Base-by-base conservation (phyloP, 1,140 invertebrate genomes). In the Sycophaga agraensis region DNA sequence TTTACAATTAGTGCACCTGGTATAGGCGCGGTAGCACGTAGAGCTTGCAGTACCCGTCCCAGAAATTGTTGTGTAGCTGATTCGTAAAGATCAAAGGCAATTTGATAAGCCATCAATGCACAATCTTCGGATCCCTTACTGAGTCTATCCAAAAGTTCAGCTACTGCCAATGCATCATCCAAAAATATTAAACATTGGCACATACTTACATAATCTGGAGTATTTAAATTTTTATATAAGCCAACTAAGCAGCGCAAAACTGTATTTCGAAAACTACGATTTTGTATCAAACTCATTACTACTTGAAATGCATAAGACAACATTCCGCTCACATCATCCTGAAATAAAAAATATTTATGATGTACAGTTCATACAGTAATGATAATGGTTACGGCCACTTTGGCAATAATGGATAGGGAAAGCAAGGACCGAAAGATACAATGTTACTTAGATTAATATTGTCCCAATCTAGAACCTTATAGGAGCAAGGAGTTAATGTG, bases 41-140 rank as follows among this genome's bases (percentile, higher is more conserved):
- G 76, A 34, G 91, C 90, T 76, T 93, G 89, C 34, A 96, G 80
- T 9, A 99, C 93, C 69, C 91, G 86, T 24, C 89, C 89, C 16
- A 99, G 82, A 74, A 99, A 98, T 74, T 99, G 95, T 82, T 99
- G 98, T 0, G 96, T 98, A 0, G 97, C 97, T 62, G 94, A 98
- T 80, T 99, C 97, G 73, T 99, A 99, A 63, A 99, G 84, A 86
- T 99, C 97, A 84, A 99, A 99, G 0, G 91, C 96, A 70, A 99
- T 98, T 84, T 99, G 97, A 81, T 97, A 99, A 0, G 94, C 96
- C 94, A 99, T 98, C 5, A 99, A 58, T 63, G 79, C 73, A 66
- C 75, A 82, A 26, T 90, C 89, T 66, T 92, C 88, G 16, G 88
- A 85, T 3, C 87, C 89, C 78, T 90, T 87, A 42, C 91, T 91